Percentiles rank a stretch among this genome's conserved stretches.
phyloP scores from a whole-genome alignment of 2,888 invertebrate genomes.

The Lacanobia oleracea region DNA sequence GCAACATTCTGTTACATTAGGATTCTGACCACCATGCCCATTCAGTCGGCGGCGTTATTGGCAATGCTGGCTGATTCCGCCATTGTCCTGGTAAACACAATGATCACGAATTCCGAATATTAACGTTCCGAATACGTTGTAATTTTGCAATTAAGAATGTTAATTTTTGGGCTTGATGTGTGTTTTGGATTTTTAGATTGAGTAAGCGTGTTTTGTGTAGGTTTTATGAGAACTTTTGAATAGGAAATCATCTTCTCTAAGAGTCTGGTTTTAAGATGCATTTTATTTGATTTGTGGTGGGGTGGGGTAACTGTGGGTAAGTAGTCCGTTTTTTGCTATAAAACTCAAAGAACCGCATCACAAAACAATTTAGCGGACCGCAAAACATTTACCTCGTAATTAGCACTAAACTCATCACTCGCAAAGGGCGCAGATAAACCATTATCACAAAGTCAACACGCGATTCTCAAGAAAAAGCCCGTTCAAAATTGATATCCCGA shows the following conservation, averaged over 20 bases:
- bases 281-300: background rate
- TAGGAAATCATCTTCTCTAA: background rate
- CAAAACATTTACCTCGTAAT: constrained; percentile 58
- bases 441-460: constrained; percentile 65
- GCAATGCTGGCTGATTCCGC: constrained; percentile 63
- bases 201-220: background rate
- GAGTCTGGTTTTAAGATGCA: too few relatives aligned
- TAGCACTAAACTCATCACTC: constrained; percentile 58
- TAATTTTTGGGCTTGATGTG: constrained; percentile 43
- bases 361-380: constrained; percentile 45
- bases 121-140: constrained; percentile 59
- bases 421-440: constrained; percentile 46
- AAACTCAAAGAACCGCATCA: constrained; percentile 25
- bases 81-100: constrained; percentile 62
- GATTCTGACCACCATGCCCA: constrained; percentile 53
- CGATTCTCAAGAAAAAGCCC: constrained; percentile 61
- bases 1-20: constrained; percentile 60
- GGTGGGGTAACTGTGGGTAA: background rate
- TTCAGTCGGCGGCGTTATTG: constrained; percentile 51
- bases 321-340: background rate
- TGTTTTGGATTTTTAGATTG: constrained; percentile 40
- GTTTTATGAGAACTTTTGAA: background rate
- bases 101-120: constrained; percentile 55
- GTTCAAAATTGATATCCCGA: constrained; percentile 69
- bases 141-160: constrained; percentile 63